Conservation (phyloP, 1,140 invertebrate species). For the Drosophila ficusphila region DNA sequence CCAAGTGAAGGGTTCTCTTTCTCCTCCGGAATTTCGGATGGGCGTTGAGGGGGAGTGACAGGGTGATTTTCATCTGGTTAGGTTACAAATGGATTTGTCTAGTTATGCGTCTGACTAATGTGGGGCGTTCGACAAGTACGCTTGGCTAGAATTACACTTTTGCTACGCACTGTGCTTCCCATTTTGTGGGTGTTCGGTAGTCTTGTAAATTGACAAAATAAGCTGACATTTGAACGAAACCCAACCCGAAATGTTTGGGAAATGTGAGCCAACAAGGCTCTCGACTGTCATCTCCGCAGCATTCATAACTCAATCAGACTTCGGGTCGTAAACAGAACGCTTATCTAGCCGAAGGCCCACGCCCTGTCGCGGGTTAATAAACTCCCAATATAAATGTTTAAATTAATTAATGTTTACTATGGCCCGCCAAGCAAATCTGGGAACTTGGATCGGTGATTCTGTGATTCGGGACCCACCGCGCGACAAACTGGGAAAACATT, state of each 20-base stretch:
- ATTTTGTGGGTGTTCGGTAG: constrained; percentile 48
- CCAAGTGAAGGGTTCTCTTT: constrained; percentile 29
- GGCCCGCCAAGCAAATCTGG: constrained; percentile 11
- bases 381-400: constrained; percentile 77
- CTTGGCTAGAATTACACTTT: constrained; percentile 13
- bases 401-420: constrained; percentile 78
- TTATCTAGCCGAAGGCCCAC: constrained; percentile 39
- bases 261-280: constrained; percentile 5
- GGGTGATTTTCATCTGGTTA: constrained; percentile 50
- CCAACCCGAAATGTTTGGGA: constrained; percentile 10
- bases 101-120: constrained; percentile 69
- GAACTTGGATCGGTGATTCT: constrained; percentile 3
- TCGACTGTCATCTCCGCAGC: constrained; percentile 38
- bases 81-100: constrained; percentile 55
- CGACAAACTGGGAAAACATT: constrained; percentile 57
- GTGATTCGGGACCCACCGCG: constrained; percentile 61
- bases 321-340: constrained; percentile 38
- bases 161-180: too few species aligned
- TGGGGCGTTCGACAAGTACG: background rate
- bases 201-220: constrained; percentile 46
- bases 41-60: constrained; percentile 38
- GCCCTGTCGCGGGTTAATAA: constrained; percentile 55
- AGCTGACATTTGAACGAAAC: background rate
- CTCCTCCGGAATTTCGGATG: constrained; percentile 10
- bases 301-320: constrained; percentile 72